Percentiles rank a stretch among this genome's conserved stretches.
Evolutionary conservation across 2,888 invertebrate species (phyloP).

Genomic region (Thymelicus sylvestris): DNA sequence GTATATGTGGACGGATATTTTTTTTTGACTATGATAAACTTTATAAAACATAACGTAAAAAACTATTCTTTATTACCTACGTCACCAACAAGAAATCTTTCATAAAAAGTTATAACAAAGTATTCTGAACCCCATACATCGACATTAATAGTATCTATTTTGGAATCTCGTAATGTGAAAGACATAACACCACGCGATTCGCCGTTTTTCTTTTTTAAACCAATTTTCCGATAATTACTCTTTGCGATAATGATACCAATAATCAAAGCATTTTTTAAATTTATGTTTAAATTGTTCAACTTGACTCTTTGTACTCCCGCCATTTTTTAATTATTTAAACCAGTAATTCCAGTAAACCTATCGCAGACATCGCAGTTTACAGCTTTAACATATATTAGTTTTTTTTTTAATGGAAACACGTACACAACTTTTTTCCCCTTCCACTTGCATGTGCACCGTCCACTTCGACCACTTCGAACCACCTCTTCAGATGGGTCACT

Average conservation of each 20-base stretch:
- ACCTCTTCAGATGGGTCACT: too few relatives aligned
- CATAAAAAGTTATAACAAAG: slow-evolving; percentile 85
- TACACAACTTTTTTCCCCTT: too few relatives aligned
- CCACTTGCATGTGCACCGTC: too few relatives aligned
- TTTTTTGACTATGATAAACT: background rate
- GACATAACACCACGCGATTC: slow-evolving; percentile 89
- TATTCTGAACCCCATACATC: slow-evolving; percentile 90
- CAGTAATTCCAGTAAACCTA: too few relatives aligned
- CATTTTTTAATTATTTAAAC: too few relatives aligned
- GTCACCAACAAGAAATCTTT: slow-evolving; percentile 88
- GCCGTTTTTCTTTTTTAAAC: slow-evolving; percentile 77
- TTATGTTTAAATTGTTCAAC: slow-evolving; percentile 72
- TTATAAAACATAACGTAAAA: too few relatives aligned
- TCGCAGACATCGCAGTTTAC: too few relatives aligned
- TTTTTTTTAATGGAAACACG: too few relatives aligned
- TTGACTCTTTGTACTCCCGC: slow-evolving; percentile 73
- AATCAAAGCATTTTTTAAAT: slow-evolving; percentile 74
- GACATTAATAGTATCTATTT: slow-evolving; percentile 89
- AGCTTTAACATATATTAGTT: too few relatives aligned
- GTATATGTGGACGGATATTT: background rate
- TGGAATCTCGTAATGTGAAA: slow-evolving; percentile 90
- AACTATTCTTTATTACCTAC: slow-evolving; percentile 80
- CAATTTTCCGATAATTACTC: slow-evolving; percentile 82
- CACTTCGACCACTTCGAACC: too few relatives aligned
- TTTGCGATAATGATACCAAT: slow-evolving; percentile 87